A percentile compares a stretch with the other conserved stretches of the same genome.
Conservation (phyloP, 2,888 invertebrate species). For the Neoscelio sp. region DNA sequence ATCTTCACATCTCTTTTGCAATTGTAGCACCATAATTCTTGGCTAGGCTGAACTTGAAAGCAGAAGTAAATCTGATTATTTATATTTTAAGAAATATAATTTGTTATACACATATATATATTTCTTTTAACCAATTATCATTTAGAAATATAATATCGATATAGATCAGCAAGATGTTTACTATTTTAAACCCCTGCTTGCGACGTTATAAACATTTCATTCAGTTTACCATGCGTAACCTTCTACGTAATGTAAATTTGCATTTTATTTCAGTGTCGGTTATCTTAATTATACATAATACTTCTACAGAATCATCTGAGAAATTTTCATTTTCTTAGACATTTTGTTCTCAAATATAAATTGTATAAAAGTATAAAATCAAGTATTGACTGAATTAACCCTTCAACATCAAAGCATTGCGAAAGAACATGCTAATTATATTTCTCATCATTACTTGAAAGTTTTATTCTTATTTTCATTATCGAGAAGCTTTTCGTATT, state of each 20-base stretch:
- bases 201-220: slow-evolving; percentile 6
- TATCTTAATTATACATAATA: too few species aligned
- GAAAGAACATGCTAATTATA: slow-evolving; percentile 1
- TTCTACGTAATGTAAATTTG: slow-evolving; percentile 14
- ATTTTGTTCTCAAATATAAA: not conserved
- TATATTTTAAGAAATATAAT: too few species aligned
- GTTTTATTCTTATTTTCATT: too few species aligned
- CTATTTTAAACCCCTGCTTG: not conserved
- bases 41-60: too few species aligned
- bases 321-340: slow-evolving; percentile 15
- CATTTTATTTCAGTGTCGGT: slow-evolving; percentile 14
- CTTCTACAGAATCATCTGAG: not conserved
- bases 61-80: too few species aligned
- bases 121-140: too few species aligned
- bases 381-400: not conserved
- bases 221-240: slow-evolving; percentile 6
- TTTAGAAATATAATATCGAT: too few species aligned
- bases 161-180: not conserved
- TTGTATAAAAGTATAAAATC: not conserved
- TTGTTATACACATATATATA: too few species aligned
- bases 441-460: too few species aligned
- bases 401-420: not conserved
- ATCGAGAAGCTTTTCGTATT: too few species aligned
- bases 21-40: too few species aligned
- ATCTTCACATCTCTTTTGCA: too few species aligned